Percentiles rank a stretch among this genome's conserved stretches.
These are phyloP conservation scores for Eristalis pertinax DNA, from an alignment of 2,888 invertebrate genomes.

Conservation along the genomic window DNA sequence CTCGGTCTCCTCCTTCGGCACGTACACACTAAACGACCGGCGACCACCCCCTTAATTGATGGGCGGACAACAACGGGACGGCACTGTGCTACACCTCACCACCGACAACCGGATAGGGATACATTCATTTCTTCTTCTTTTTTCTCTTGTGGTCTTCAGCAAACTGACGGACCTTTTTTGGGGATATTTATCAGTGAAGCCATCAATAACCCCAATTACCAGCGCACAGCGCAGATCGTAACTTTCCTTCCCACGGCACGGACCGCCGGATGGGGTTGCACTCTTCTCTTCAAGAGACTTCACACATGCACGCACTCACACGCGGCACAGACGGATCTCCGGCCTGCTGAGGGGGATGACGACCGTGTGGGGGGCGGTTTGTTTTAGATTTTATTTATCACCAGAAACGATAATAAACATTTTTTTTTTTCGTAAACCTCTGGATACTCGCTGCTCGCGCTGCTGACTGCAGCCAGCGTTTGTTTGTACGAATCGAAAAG, in stretches of 20 bases:
- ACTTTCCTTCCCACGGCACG: slow-evolving; percentile 5
- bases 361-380: slow-evolving; percentile 5
- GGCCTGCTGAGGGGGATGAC: not conserved
- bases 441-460: too few relatives aligned
- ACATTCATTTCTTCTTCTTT: not conserved
- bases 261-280: not conserved
- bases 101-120: not conserved
- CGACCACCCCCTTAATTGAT: slow-evolving; percentile 30
- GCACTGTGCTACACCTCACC: not conserved
- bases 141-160: not conserved
- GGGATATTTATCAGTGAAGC: slow-evolving; percentile 14
- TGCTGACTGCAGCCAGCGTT: not conserved
- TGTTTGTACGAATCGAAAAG: slow-evolving; percentile 34
- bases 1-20: not conserved
- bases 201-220: slow-evolving; percentile 42
- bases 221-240: not conserved
- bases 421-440: slow-evolving; percentile 17
- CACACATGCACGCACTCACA: not conserved
- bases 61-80: not conserved
- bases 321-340: not conserved
- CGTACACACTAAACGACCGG: not conserved
- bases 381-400: slow-evolving; percentile 15
- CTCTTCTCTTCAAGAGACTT: not conserved
- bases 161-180: slow-evolving; percentile 9
- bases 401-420: slow-evolving; percentile 11